These are phyloP conservation scores for Drosophila serrata DNA, from an alignment of 1,140 invertebrate genomes.

Conservation along the genomic window DNA sequence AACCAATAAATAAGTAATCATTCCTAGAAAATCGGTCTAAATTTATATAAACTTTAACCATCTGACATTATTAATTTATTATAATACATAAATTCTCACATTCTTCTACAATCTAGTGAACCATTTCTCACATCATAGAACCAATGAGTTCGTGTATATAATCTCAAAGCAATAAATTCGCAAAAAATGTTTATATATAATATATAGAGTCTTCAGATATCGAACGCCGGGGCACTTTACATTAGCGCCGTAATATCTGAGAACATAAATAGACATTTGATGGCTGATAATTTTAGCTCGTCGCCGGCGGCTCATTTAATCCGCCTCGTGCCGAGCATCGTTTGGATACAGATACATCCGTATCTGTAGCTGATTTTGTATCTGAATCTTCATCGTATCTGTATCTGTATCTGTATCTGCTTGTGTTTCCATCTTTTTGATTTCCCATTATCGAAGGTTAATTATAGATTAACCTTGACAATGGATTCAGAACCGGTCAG, in stretches of 20 bases:
- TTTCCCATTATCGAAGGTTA: slow-evolving; percentile 38
- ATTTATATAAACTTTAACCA: no score
- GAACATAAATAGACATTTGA: slow-evolving; percentile 51
- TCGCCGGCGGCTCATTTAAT: slow-evolving; percentile 31
- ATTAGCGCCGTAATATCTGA: slow-evolving; percentile 14
- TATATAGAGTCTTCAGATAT: background rate
- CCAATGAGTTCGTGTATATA: background rate
- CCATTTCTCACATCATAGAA: background rate
- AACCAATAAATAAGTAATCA: background rate
- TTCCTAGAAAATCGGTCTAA: no score
- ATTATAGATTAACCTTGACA: slow-evolving; percentile 58
- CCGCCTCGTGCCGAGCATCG: slow-evolving; percentile 28
- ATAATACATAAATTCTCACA: background rate
- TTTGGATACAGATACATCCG: slow-evolving; percentile 2
- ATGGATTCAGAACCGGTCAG: slow-evolving; percentile 30
- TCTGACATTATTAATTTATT: slow-evolving; percentile 2
- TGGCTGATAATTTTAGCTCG: slow-evolving; percentile 41
- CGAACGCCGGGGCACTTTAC: slow-evolving; percentile 5
- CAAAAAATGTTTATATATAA: background rate
- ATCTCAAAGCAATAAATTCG: slow-evolving; percentile 2
- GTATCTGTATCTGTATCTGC: slow-evolving; percentile 1
- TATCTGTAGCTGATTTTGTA: background rate
- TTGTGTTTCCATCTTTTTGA: slow-evolving; percentile 7
- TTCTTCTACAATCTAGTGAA: background rate
- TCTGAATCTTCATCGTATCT: slow-evolving; percentile 4